Evolutionary conservation across 1,140 invertebrate species (phyloP), one percentile per base, ranked within the genome.

Genomic region (Saccostrea echinata): DNA sequence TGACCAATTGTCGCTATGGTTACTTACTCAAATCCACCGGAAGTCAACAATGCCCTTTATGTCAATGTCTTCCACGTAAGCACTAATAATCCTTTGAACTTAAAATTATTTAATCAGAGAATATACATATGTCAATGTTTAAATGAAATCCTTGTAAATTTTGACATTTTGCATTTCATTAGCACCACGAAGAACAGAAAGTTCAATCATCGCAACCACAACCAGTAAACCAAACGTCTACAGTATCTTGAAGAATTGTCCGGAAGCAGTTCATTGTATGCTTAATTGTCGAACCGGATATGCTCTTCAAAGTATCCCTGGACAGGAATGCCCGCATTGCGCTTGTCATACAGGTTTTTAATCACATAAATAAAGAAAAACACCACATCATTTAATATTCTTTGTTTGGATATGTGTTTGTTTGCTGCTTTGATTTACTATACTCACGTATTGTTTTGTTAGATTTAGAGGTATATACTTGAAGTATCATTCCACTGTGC

Each of bases 11-110:
- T 87, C 83, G 71, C 84, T 33, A 87, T 64, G 88, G 88, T 16
- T 89, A 89, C 55, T 55, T 64, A 57, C 86, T 89, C 2, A 33
- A 76, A n/a, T 24, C 35, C 53, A 27, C 71, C 21, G 1, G 3
- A 24, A 64, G 21, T 24, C 18, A 43, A 24, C 12, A 68, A 11
- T 89, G 88, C 85, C 88, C 88, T 0, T 1, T 24, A 12, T 89
- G 88, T 53, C 80, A 16, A 57, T 89, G 88, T 82, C 71, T 89
- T n/a, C 86, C 88, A 87, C 68, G 88, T 89, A 82, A 84, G 86
- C 12, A 71, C 11, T 64, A 51, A 80, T 57, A 53, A 35, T 33
- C 21, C 1, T 33, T 68, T 71, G 33, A 64, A 43, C 43, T 2
- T 53, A 64, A 86, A 76, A 21, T 35, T 35, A 24, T 51, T 43